Percentiles rank a stretch among this genome's conserved stretches.
Conservation (phyloP, 2,888 invertebrate species). For the Agrochola litura region DNA sequence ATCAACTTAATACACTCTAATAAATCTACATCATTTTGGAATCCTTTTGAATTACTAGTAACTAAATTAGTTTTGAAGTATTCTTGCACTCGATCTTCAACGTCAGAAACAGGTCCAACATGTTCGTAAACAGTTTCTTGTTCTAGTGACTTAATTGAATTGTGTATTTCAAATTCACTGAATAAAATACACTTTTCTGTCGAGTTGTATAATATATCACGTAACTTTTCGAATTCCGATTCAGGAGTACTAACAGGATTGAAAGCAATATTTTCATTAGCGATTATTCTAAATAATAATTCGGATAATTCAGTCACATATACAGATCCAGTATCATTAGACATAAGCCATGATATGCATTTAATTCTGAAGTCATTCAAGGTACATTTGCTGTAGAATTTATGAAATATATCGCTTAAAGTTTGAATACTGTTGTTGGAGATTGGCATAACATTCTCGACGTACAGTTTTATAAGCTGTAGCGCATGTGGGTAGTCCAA, state of each 20-base stretch:
- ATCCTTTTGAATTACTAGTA: constrained; percentile 29
- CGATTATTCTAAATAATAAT: constrained; percentile 77
- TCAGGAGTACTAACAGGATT: constrained; percentile 8
- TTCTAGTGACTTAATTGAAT: constrained; percentile 42
- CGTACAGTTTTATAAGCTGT: constrained; percentile 82
- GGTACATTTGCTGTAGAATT: constrained; percentile 82
- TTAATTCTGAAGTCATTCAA: constrained; percentile 73
- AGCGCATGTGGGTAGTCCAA: constrained; percentile 78
- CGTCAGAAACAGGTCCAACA: constrained; percentile 70
- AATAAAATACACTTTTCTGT: constrained; percentile 81
- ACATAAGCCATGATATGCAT: constrained; percentile 80
- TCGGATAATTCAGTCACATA: constrained; percentile 68
- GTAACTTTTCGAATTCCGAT: constrained; percentile 66
- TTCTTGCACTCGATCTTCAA: constrained; percentile 69
- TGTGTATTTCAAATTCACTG: constrained; percentile 80
- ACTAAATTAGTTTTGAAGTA: constrained; percentile 52
- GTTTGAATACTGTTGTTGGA: constrained; percentile 79
- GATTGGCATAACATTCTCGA: constrained; percentile 84
- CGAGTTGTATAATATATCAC: constrained; percentile 77
- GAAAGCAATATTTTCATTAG: constrained; percentile 79
- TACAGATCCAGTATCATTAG: constrained; percentile 70
- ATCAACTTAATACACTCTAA: constrained; percentile 73
- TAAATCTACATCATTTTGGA: constrained; percentile 65
- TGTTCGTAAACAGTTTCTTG: constrained; percentile 52
- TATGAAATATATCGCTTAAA: constrained; percentile 75